Evolutionary conservation across 2,113 vertebrate species (phyloP).

Genomic region (Scalopus aquaticus): DNA sequence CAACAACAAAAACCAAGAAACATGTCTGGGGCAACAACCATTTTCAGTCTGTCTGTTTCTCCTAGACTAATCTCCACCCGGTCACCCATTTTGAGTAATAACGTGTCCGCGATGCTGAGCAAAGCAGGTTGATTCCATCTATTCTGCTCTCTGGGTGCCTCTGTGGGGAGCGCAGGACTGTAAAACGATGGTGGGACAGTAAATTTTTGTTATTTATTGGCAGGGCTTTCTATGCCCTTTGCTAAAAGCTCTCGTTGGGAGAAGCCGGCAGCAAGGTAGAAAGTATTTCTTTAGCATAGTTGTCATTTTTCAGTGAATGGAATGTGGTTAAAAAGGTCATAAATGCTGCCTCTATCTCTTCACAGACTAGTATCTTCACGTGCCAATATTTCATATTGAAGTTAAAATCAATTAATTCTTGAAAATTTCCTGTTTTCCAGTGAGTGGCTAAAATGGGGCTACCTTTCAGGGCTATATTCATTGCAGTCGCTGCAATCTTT

Average conservation of each 20-base stretch:
- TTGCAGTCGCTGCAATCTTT: slow-evolving; percentile 45
- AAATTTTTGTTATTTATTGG: slow-evolving; percentile 80
- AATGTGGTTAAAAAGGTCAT: slow-evolving; percentile 66
- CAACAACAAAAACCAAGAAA: not conserved
- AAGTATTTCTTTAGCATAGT: slow-evolving; percentile 77
- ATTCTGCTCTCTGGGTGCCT: slow-evolving; percentile 56
- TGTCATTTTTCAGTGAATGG: slow-evolving; percentile 76
- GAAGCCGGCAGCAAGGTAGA: slow-evolving; percentile 57
- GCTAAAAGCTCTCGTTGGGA: slow-evolving; percentile 78
- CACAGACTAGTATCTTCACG: slow-evolving; percentile 51
- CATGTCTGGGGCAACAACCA: not conserved
- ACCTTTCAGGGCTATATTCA: slow-evolving; percentile 50
- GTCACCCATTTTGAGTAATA: slow-evolving; percentile 49
- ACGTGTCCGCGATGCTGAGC: slow-evolving; percentile 65
- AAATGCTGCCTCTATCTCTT: slow-evolving; percentile 67
- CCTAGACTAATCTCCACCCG: slow-evolving; percentile 18
- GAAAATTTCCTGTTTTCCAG: slow-evolving; percentile 70
- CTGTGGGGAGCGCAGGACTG: slow-evolving; percentile 33
- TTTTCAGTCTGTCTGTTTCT: not conserved
- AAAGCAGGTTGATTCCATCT: slow-evolving; percentile 70
- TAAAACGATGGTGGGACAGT: slow-evolving; percentile 66
- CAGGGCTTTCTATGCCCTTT: slow-evolving; percentile 75
- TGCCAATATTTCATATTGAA: slow-evolving; percentile 73
- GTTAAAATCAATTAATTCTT: slow-evolving; percentile 83
- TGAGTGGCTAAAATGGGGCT: slow-evolving; percentile 62